Evolutionary conservation across 1,140 invertebrate species (phyloP).

Genomic region (Aplysia californica): DNA sequence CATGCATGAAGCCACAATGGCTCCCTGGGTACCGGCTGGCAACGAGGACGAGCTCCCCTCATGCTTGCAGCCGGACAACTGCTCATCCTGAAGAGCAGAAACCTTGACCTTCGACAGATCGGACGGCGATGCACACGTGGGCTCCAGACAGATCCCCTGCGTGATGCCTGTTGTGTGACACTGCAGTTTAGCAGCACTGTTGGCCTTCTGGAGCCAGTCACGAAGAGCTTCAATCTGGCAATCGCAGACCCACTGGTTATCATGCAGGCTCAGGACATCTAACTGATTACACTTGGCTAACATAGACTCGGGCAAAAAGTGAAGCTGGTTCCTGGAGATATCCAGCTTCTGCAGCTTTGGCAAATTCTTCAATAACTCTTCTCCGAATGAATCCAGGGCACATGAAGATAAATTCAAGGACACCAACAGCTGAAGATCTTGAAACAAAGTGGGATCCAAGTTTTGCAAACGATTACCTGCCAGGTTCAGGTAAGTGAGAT

Average conservation of each 20-base stretch:
- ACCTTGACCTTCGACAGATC: slow-evolving; percentile 17
- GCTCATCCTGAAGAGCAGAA: slow-evolving; percentile 20
- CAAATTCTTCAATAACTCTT: slow-evolving; percentile 33
- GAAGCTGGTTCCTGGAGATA: slow-evolving; percentile 44
- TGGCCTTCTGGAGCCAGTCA: slow-evolving; percentile 35
- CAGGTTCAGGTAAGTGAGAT: slow-evolving; percentile 38
- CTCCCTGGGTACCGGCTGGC: slow-evolving; percentile 35
- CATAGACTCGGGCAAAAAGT: slow-evolving; percentile 38
- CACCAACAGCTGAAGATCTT: slow-evolving; percentile 38
- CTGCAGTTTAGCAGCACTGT: slow-evolving; percentile 15
- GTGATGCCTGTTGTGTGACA: no score
- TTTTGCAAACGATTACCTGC: slow-evolving; percentile 44
- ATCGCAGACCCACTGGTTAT: slow-evolving; percentile 53
- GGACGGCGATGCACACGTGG: slow-evolving; percentile 24
- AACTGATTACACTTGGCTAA: slow-evolving; percentile 36
- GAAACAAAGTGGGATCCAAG: slow-evolving; percentile 35
- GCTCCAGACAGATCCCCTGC: background rate
- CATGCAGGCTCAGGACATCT: slow-evolving; percentile 31
- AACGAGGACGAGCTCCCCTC: background rate
- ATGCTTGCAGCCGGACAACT: slow-evolving; percentile 35
- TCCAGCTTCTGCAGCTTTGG: slow-evolving; percentile 39
- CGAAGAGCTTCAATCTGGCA: slow-evolving; percentile 46
- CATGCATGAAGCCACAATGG: slow-evolving; percentile 37
- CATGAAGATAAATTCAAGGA: slow-evolving; percentile 48
- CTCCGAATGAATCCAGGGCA: slow-evolving; percentile 29